Conservation (phyloP, 2,113 vertebrate species). For the Tautogolabrus adspersus region DNA sequence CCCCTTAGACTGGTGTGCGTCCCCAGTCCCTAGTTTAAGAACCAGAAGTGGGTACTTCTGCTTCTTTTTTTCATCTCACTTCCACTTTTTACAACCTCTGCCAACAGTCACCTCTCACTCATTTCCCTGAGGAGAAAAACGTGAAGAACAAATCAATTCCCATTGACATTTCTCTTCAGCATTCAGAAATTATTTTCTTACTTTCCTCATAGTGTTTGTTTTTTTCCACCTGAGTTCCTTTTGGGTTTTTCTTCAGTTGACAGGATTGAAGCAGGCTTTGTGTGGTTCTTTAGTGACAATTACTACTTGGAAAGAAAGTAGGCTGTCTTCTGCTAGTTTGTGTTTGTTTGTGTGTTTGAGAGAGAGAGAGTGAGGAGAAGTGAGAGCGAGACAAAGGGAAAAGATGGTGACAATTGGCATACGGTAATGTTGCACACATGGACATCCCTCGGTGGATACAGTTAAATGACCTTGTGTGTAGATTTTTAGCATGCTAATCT, state of each 20-base stretch:
- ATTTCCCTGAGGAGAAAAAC: constrained; percentile 17
- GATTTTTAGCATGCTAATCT: neutral
- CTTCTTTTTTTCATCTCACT: neutral
- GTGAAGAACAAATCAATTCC: constrained; percentile 39
- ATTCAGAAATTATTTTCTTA: constrained; percentile 16
- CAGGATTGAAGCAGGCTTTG: constrained; percentile 21
- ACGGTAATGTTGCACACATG: constrained; percentile 7
- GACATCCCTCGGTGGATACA: neutral
- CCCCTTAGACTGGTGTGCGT: neutral
- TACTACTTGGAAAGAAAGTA: constrained; percentile 12
- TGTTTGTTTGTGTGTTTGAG: neutral
- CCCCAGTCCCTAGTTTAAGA: neutral
- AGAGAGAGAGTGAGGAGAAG: too few species aligned
- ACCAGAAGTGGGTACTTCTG: constrained; percentile 14
- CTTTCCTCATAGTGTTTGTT: neutral
- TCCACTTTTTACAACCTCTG: constrained; percentile 15
- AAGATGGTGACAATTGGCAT: neutral
- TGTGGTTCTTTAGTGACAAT: constrained; percentile 14
- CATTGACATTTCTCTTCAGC: constrained; percentile 33
- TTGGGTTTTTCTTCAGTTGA: constrained; percentile 24
- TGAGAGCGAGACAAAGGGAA: neutral
- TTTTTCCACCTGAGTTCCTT: constrained; percentile 10
- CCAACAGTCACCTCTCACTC: neutral
- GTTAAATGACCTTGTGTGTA: constrained; percentile 8
- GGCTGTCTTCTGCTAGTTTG: constrained; percentile 3